Conservation (phyloP, 2,888 invertebrate species). For the Macrostomum cliftonense region DNA sequence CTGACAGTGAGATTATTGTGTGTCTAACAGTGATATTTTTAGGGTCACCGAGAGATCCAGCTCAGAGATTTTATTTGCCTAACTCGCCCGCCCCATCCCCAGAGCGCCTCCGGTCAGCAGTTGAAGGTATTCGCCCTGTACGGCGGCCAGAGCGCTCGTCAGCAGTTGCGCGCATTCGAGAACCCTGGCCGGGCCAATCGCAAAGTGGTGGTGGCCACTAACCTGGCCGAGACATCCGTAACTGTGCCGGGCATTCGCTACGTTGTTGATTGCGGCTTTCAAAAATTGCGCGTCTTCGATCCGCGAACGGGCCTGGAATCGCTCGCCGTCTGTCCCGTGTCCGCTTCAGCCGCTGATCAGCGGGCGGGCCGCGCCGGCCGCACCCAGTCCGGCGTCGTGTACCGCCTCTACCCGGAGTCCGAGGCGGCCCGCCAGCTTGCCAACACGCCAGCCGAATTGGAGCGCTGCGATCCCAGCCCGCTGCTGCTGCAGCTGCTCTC, state of each 20-base stretch:
- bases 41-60: too few relatives aligned
- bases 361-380: constrained; percentile 79
- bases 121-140: constrained; percentile 69
- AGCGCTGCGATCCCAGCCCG: constrained; percentile 62
- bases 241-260: constrained; percentile 80
- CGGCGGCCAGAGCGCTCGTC: constrained; percentile 63
- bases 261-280: constrained; percentile 44
- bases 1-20: too few relatives aligned
- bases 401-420: constrained; percentile 45
- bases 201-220: constrained; percentile 79
- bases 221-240: constrained; percentile 86
- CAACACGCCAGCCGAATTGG: constrained; percentile 73
- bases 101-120: constrained; percentile 17
- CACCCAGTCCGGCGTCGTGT: constrained; percentile 42
- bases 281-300: constrained; percentile 75
- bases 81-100: neutral
- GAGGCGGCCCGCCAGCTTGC: constrained; percentile 52
- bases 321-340: constrained; percentile 55
- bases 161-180: constrained; percentile 33
- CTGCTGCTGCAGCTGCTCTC: constrained; percentile 79
- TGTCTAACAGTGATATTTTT: too few relatives aligned
- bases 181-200: neutral
- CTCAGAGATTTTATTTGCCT: constrained; percentile 20
- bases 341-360: constrained; percentile 71
- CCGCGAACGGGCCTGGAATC: constrained; percentile 51